These are phyloP conservation scores for Otolemur crassicaudatus DNA, from an alignment of 2,797 vertebrate genomes.

Conservation along the genomic window DNA sequence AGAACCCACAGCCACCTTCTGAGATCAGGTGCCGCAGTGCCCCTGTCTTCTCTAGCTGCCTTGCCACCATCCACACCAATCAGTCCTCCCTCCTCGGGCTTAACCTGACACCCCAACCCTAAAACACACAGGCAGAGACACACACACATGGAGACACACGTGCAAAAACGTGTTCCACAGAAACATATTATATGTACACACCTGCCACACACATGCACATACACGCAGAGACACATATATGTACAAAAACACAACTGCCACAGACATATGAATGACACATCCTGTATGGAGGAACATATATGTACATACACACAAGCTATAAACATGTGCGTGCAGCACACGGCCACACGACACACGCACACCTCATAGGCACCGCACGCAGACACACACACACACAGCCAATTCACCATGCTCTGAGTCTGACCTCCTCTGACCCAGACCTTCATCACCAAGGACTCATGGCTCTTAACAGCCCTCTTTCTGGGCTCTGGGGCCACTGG, in stretches of 20 bases:
- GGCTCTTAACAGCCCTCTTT: neutral
- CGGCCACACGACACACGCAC: neutral
- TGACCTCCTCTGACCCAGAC: neutral
- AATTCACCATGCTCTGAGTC: neutral
- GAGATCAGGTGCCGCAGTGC: accelerated
- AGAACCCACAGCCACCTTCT: neutral
- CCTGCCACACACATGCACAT: too few species aligned
- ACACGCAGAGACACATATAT: neutral
- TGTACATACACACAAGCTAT: too few species aligned
- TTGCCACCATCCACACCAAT: neutral
- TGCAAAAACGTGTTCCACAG: too few species aligned
- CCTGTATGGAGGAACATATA: too few species aligned
- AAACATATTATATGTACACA: too few species aligned
- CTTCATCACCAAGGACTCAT: neutral
- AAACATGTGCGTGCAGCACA: too few species aligned
- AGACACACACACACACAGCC: neutral
- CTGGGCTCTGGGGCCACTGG: neutral
- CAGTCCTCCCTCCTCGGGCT: too few species aligned
- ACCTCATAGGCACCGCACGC: neutral
- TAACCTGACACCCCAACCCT: neutral
- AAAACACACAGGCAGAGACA: neutral
- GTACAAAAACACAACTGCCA: too few species aligned
- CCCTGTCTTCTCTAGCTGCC: too few species aligned
- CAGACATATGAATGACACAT: too few species aligned
- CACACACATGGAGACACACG: too few species aligned